A percentile compares a stretch with the other conserved stretches of the same genome.
Conservation (phyloP, 2,797 vertebrate species). For the Darevskia nairensis region DNA sequence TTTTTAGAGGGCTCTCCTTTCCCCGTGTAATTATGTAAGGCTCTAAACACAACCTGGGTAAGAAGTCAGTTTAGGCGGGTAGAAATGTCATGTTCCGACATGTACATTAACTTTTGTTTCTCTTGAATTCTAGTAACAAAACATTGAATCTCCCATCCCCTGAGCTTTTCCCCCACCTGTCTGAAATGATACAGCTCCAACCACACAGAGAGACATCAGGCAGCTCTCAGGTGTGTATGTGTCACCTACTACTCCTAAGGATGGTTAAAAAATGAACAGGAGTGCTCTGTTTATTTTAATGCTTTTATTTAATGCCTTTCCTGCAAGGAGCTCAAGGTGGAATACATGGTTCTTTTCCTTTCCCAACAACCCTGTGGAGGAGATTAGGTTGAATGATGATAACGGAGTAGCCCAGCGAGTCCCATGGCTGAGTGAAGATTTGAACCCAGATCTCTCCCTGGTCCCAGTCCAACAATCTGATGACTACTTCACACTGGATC, state of each 20-base stretch:
- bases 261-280: conserved; percentile 11
- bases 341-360: background rate
- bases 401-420: background rate
- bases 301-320: background rate
- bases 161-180: background rate
- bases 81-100: conserved; percentile 65
- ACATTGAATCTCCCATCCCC: conserved; percentile 59
- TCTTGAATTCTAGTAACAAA: conserved; percentile 59
- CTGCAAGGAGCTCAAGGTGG: too few relatives aligned
- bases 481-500: background rate
- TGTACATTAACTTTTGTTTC: conserved; percentile 64
- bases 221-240: conserved; percentile 37
- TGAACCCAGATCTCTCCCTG: background rate
- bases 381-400: background rate
- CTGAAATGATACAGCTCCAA: conserved; percentile 16
- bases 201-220: conserved; percentile 58
- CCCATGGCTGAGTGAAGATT: background rate
- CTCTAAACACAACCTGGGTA: conserved; percentile 50
- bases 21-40: conserved; percentile 50
- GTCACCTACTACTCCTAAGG: conserved; percentile 6
- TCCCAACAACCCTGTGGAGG: background rate
- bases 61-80: conserved; percentile 59
- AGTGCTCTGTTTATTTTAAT: background rate
- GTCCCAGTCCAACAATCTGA: background rate
- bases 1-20: conserved; percentile 49